phyloP scores from a whole-genome alignment of 2,888 invertebrate species.

The Stramonita haemastoma region DNA sequence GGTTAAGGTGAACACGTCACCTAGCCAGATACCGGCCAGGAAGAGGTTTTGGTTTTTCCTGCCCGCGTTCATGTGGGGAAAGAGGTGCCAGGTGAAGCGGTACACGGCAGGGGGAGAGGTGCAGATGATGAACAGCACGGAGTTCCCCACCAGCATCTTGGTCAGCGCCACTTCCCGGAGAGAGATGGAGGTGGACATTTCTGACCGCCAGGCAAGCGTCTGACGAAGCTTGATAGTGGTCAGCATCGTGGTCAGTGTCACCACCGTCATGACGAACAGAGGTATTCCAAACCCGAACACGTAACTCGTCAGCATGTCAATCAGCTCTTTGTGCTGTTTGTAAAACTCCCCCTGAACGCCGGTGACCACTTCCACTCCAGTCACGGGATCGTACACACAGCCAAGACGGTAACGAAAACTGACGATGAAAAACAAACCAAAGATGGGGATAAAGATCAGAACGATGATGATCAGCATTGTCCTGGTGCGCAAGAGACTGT shows the following conservation, averaged over 20 bases:
- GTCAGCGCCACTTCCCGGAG: not conserved
- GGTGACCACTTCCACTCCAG: not conserved
- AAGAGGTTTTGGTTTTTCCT: not conserved
- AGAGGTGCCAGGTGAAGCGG: not conserved
- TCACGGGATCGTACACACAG: not conserved
- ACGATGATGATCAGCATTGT: not conserved
- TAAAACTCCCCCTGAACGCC: not conserved
- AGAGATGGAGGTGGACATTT: not conserved
- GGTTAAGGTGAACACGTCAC: not conserved
- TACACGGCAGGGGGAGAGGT: not conserved
- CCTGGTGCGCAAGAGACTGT: constrained; percentile 1
- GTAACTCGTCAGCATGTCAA: not conserved
- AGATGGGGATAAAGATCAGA: not conserved
- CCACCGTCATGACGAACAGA: not conserved
- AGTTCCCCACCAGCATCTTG: not conserved
- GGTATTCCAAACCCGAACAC: not conserved
- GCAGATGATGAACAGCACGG: constrained; percentile 6
- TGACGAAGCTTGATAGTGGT: not conserved
- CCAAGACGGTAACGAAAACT: not conserved
- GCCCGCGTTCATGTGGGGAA: not conserved
- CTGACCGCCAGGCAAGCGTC: not conserved
- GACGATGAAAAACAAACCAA: not conserved
- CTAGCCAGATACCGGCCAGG: not conserved
- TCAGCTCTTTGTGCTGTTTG: not conserved
- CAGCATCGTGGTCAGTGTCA: not conserved